phyloP scores from a whole-genome alignment of 2,113 vertebrate species.

The Tilapia sparmanii region DNA sequence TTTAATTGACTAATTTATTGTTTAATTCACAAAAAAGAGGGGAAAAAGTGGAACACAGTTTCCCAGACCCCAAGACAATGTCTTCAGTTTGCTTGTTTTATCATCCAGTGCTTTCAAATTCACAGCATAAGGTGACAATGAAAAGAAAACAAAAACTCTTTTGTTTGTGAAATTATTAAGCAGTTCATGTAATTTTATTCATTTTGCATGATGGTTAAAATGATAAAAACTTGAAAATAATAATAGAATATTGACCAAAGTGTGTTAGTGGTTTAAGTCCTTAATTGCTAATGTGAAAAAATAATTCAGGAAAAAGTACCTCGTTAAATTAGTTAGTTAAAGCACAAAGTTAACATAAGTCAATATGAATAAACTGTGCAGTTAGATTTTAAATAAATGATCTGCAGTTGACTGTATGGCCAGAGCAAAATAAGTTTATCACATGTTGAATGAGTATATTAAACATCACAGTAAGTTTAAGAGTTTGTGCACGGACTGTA shows the following conservation, averaged over 20 bases:
- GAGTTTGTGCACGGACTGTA: neutral
- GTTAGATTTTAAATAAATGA: neutral
- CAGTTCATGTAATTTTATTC: neutral
- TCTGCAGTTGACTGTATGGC: neutral
- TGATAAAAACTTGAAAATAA: neutral
- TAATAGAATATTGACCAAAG: neutral
- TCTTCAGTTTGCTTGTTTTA: neutral
- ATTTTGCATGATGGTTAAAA: neutral
- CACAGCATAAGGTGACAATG: neutral
- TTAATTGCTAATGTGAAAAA: neutral
- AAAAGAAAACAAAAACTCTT: neutral
- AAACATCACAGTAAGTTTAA: neutral
- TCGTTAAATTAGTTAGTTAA: neutral
- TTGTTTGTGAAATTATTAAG: neutral
- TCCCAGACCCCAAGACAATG: neutral
- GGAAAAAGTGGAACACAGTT: rapidly evolving
- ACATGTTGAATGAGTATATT: neutral
- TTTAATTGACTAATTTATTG: neutral
- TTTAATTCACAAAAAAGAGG: neutral
- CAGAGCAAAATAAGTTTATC: neutral
- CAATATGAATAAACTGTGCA: neutral
- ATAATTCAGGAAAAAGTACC: neutral
- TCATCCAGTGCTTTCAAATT: neutral
- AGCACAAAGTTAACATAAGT: neutral
- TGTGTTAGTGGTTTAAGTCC: neutral